Conservation (phyloP, 2,888 invertebrate species). For the Tetranychus piercei region DNA sequence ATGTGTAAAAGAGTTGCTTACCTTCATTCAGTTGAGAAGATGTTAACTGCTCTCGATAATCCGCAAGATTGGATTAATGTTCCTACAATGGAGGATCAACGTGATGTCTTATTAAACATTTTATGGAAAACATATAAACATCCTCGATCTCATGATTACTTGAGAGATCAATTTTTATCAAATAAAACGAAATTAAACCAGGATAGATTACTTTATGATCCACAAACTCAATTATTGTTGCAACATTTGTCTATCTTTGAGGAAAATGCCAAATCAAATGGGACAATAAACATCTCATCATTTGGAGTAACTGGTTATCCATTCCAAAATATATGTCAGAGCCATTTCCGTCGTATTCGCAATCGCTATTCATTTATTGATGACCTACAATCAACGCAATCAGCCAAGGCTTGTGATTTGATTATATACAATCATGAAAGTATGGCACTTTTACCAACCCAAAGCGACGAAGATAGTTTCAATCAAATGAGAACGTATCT, state of each 20-base stretch:
- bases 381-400: background rate
- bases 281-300: background rate
- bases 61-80: background rate
- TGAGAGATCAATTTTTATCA: background rate
- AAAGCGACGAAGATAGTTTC: background rate
- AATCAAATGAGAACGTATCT: background rate
- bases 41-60: background rate
- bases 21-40: background rate
- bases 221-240: background rate
- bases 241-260: background rate
- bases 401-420: conserved; percentile 20
- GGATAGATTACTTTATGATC: background rate
- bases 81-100: background rate
- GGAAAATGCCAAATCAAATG: background rate
- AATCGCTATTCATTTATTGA: background rate
- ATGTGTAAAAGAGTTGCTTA: background rate
- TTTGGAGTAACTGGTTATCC: background rate
- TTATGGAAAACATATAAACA: background rate
- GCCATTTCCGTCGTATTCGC: background rate
- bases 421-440: conserved; percentile 26
- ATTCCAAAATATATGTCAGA: background rate
- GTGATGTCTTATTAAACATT: background rate
- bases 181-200: background rate
- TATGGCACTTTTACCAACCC: background rate
- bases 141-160: background rate